phyloP scores from a whole-genome alignment of 2,113 vertebrate genomes.

The Crotophaga sulcirostris region DNA sequence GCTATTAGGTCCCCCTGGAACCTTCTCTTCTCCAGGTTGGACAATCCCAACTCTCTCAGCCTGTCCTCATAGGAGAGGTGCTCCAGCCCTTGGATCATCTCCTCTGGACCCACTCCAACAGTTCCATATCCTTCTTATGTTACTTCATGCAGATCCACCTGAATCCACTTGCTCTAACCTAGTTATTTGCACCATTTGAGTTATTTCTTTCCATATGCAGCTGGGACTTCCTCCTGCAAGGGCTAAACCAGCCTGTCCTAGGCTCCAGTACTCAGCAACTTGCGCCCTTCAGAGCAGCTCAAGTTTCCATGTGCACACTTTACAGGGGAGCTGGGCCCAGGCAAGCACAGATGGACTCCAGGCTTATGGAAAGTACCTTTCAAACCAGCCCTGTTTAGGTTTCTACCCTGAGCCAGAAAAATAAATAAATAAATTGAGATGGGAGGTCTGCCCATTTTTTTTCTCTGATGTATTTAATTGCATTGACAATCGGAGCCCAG shows the following conservation, averaged over 20 bases:
- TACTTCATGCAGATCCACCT: fast-evolving
- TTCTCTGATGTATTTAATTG: neutral
- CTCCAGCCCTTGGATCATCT: too few relatives aligned
- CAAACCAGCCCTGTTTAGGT: conserved; percentile 8
- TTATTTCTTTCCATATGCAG: neutral
- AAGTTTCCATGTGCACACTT: neutral
- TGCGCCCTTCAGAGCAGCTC: neutral
- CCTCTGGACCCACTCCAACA: too few relatives aligned
- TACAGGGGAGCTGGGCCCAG: neutral
- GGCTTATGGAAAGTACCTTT: conserved; percentile 44
- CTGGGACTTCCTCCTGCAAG: neutral
- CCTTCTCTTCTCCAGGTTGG: too few relatives aligned
- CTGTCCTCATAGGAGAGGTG: too few relatives aligned
- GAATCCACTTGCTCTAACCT: neutral
- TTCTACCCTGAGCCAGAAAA: neutral
- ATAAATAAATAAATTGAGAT: neutral
- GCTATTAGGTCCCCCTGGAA: too few relatives aligned
- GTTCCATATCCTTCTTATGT: too few relatives aligned
- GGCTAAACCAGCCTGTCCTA: neutral
- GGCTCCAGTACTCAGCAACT: neutral
- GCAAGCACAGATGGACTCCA: conserved; percentile 8
- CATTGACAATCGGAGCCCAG: neutral
- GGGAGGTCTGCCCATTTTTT: neutral
- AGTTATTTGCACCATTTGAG: neutral
- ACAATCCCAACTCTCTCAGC: too few relatives aligned